These are phyloP conservation scores for Eristalinus aeneus DNA, from an alignment of 2,888 invertebrate genomes.

Conservation along the genomic window DNA sequence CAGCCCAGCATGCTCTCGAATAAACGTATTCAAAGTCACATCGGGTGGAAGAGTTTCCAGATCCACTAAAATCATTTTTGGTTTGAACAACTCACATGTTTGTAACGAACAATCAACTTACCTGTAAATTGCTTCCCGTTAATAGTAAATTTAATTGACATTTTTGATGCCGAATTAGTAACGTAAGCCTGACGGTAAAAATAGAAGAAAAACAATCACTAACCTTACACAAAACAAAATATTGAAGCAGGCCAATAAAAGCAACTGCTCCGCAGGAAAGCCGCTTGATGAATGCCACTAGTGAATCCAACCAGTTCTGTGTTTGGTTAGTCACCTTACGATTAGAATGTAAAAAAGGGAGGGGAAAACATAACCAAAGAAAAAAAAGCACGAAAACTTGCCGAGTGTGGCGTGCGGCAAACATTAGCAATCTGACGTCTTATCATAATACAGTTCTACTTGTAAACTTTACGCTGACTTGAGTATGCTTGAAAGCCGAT, in stretches of 20 bases:
- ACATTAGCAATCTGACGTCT: not conserved
- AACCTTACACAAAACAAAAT: not conserved
- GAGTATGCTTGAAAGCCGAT: too few species aligned
- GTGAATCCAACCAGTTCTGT: conserved; percentile 44
- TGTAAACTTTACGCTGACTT: not conserved
- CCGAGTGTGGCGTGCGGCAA: not conserved
- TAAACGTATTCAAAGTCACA: conserved; percentile 83
- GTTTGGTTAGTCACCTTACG: not conserved
- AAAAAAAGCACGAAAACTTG: not conserved
- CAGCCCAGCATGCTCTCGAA: conserved; percentile 83
- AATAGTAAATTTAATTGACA: conserved; percentile 63
- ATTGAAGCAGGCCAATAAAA: not conserved
- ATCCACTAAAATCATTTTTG: conserved; percentile 72
- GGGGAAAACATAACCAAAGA: not conserved
- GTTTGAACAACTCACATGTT: not conserved
- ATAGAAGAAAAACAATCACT: not conserved
- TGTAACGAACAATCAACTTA: conserved; percentile 1
- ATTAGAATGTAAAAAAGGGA: not conserved
- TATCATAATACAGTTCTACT: not conserved
- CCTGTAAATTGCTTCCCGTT: conserved; percentile 49
- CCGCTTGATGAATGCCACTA: conserved; percentile 48
- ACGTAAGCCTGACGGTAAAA: not conserved
- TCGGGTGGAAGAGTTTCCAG: conserved; percentile 77
- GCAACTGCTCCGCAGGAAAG: conserved; percentile 42
- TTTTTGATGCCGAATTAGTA: conserved; percentile 64